phyloP scores from a whole-genome alignment of 2,888 invertebrate genomes.

The Scaptomyza reducta region DNA sequence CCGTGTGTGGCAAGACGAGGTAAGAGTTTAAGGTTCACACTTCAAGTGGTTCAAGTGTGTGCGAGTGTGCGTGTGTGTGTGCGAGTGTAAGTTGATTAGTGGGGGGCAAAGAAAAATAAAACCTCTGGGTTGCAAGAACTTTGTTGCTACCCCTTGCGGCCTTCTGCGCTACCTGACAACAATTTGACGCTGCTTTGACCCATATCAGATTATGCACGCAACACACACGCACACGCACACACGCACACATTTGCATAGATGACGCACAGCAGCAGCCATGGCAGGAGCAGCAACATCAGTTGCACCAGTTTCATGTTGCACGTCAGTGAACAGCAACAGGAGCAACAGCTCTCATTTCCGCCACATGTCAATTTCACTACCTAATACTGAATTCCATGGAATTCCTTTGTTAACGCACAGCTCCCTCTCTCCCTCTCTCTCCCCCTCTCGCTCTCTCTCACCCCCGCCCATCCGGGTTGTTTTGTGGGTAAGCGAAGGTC shows the following conservation, averaged over 20 bases:
- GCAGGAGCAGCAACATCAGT: conserved; percentile 9
- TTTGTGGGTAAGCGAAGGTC: neutral
- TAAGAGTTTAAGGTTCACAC: conserved; percentile 30
- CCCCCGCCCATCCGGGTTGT: neutral
- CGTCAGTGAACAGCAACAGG: conserved; percentile 40
- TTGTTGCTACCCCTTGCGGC: conserved; percentile 41
- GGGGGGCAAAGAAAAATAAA: conserved; percentile 63
- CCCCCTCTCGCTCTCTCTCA: neutral
- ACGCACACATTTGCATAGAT: conserved; percentile 19
- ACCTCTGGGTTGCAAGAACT: neutral
- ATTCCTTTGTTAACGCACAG: neutral
- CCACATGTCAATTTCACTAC: conserved; percentile 13
- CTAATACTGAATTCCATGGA: neutral
- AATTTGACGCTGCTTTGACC: conserved; percentile 57
- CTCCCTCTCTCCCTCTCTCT: neutral
- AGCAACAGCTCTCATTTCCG: neutral
- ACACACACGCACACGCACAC: conserved; percentile 10
- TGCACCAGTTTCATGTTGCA: conserved; percentile 49
- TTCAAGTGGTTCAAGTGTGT: neutral
- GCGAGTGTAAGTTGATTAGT: neutral
- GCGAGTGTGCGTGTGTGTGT: conserved; percentile 6
- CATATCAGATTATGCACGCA: conserved; percentile 54
- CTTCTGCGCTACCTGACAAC: conserved; percentile 69
- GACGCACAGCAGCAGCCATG: conserved; percentile 10
- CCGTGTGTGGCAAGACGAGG: conserved; percentile 16